Base-by-base conservation (phyloP, 2,797 vertebrate species). In the Sternarchorhynchus goeldii region DNA sequence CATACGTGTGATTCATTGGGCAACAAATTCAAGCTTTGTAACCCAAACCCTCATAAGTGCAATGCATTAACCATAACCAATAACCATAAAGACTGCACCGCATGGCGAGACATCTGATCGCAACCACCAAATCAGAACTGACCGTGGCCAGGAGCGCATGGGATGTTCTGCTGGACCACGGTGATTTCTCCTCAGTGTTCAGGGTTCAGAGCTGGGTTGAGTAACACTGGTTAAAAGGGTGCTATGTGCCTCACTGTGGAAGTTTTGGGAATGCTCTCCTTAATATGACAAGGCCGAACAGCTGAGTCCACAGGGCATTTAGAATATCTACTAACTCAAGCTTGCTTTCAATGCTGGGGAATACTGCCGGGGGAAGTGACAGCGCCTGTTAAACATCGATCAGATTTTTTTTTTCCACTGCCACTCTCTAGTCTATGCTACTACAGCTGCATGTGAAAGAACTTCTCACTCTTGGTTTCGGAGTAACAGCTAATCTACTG, bases 221-320 rank as follows among this genome's bases (percentile, higher is more conserved):
- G 34, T 36, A 7, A 36, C 34, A 36, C 25, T 25, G 25, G 25
- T 1, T 25, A 1, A 36, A 36, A 36, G 34, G 34, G 34, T 4
- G 34, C 34, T 36, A 4, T 36, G 6, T 45, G 41, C 45, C 45
- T 12, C 45, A 10, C 45, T 12, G 66, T 68, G 56, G 32, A 74
- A 57, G 18, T 25, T 31, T 66, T 32, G 71, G 66, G 41, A 57
- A 72, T 75, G 16, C 25, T 80, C 34, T 21, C n/a, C 39, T 31
- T 34, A 25, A 45, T 73, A 64, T 72, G 75, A 84, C 73, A 66
- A 16, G 75, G 67, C 45, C 45, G 41, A 82, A 80, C 83, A 84
- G 83, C 83, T 84, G 77, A 77, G 58, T 45, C 59, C 34, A 81
- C 64, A 57, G 53, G 6, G 32, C 29, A 6, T 74, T 73, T 21